Base-by-base conservation (phyloP, 1,140 invertebrate species). In the Brachionus sp. region DNA sequence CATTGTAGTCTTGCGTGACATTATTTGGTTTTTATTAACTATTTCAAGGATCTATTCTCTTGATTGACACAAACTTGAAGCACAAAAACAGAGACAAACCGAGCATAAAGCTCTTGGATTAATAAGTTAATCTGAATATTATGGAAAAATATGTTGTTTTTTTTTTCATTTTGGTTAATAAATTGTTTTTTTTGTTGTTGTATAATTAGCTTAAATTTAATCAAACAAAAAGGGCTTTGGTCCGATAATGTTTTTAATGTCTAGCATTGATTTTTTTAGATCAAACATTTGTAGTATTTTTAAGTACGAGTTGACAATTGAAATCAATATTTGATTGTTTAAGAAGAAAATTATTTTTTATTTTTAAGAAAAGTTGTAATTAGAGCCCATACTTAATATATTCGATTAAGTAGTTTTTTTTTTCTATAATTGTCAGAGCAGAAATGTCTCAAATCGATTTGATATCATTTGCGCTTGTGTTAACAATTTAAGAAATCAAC, bases 21-120 rank as follows among this genome's bases (percentile, higher is more conserved):
- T 75, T 75, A 44, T 75, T 75, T 44, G 9, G 23, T 75, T 75
- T 19, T 75, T 13, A 35, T 44, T 44, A 25, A 46, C 12, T 75
- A 75, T 46, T 75, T 75, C 70, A 75, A 75, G 70, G 70, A 75
- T 46, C 39, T 73, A 35, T 35, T 4, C 35, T 73, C 16, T 73
- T 73, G n/a, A 16, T 73, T 73, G 37, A 44, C 16, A 39, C 39
- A 33, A 66, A 33, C 25, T 66, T 66, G 9, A 16, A 66, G 25
- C 12, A 1, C 10, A 66, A 33, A 66, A 33, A 66, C 64, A 66
- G 64, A 19, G 64, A 13, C 10, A 33, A 33, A 66, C 25, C 25
- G 12, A 66, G 25, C 64, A 66, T 13, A 66, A 33, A 66, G 10
- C 64, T 37, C 64, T 66, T 37, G 64, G 64, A 66, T 73, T 73